Conservation (phyloP, 2,888 invertebrate genomes). For the Callinectes sapidus region DNA sequence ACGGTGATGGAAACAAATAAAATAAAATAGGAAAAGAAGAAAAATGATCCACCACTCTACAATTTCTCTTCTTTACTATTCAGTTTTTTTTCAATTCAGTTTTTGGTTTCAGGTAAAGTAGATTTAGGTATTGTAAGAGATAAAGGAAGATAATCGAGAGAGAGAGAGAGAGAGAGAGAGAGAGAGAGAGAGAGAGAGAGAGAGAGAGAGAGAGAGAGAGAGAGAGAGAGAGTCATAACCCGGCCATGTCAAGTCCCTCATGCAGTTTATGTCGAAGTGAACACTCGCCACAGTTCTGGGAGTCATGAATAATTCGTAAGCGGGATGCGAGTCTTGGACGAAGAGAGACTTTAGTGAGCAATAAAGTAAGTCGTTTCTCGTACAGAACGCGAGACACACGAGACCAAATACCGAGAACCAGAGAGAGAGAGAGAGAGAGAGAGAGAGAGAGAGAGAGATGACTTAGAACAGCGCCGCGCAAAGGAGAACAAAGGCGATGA, state of each 20-base stretch:
- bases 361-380: constrained; percentile 6
- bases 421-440: constrained; percentile 28
- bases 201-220: background rate
- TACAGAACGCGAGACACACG: background rate
- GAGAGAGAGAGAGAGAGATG: constrained; percentile 16
- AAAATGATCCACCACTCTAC: too few relatives aligned
- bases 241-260: background rate
- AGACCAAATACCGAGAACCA: constrained; percentile 10
- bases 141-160: background rate
- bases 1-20: too few relatives aligned
- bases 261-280: background rate
- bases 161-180: background rate
- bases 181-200: background rate
- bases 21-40: too few relatives aligned
- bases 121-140: too few relatives aligned
- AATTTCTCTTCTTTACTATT: too few relatives aligned
- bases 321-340: background rate
- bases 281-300: background rate
- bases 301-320: constrained; percentile 4
- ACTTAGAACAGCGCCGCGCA: background rate
- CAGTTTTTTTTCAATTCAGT: too few relatives aligned
- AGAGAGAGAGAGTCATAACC: background rate
- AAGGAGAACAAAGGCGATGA: constrained; percentile 6
- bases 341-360: background rate
- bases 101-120: too few relatives aligned